Evolutionary conservation across 2,797 vertebrate genomes (phyloP), one percentile per base, ranked within the genome.

Genomic region (Eulemur coronatus): DNA sequence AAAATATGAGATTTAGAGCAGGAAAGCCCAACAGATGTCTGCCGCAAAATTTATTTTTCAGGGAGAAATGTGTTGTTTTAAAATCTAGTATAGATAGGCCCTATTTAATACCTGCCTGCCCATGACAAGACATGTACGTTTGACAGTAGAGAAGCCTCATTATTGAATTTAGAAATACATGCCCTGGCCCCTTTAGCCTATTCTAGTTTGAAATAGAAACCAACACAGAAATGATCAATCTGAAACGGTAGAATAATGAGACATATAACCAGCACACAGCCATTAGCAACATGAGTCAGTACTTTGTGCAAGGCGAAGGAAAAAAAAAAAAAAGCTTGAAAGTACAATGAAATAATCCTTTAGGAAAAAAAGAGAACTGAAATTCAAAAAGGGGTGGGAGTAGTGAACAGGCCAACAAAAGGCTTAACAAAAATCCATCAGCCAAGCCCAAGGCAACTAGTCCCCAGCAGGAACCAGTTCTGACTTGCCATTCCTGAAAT

Each of bases 401-500:
- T 17, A 14, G 43, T 33, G 59, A 88, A 41, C 13, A 65, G 28
- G 43, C 78, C 28, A 89, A 88, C 43, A 82, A 94, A 78, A 33
- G 28, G 43, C 76, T 0, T 35, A 87, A 63, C 15, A 91, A 63
- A 70, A 92, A 52, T 30, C 69, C 72, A 57, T 67, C 17, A 1
- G 76, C 82, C 50, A 63, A 82, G 81, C 94, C 84, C 72, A 82
- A 87, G 80, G 87, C 85, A 82, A 50, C 30, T 26, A 20, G 79
- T 52, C 84, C 43, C 15, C 0, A 3, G 85, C 80, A 35, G 70
- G 67, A 94, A 91, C 92, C 55, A 84, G 89, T 90, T 89, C 80
- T 50, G 89, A 95, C 95, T 52, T 5, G 97, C 91, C 96, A 92
- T 97, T 97, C 97, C 95, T 90, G 95, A 98, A 97, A 98, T 97